phyloP scores from a whole-genome alignment of 2,113 vertebrate species.

The Ptilonorhynchus violaceus region DNA sequence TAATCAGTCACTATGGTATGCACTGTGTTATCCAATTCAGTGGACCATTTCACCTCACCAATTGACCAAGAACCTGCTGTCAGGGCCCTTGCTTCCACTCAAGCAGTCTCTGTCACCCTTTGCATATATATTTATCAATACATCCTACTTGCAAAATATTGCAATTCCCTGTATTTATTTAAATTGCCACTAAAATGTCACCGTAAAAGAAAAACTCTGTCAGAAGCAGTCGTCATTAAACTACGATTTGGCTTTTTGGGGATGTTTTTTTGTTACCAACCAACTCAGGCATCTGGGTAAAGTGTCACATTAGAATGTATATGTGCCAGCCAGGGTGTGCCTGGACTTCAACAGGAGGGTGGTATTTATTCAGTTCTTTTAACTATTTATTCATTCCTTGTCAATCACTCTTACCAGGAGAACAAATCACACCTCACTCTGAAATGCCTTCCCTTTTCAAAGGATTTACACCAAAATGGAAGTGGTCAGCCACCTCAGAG shows the following conservation, averaged over 20 bases:
- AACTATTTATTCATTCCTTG: constrained; percentile 56
- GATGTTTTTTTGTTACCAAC: background rate
- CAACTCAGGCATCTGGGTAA: background rate
- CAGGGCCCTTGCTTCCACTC: constrained; percentile 31
- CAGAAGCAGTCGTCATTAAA: background rate
- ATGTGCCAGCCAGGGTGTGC: background rate
- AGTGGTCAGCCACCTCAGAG: constrained; percentile 13
- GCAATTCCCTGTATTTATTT: background rate
- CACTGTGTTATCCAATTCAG: constrained; percentile 60
- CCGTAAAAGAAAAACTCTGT: background rate
- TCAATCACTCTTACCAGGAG: constrained; percentile 45
- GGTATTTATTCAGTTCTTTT: constrained; percentile 55
- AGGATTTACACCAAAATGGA: constrained; percentile 57
- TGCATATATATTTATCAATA: background rate
- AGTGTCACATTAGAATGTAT: constrained; percentile 25
- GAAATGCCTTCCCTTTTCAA: constrained; percentile 50
- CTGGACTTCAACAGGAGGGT: constrained; percentile 22
- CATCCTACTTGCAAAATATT: background rate
- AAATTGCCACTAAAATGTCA: background rate
- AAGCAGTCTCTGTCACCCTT: background rate
- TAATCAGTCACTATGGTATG: constrained; percentile 63
- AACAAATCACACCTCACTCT: constrained; percentile 8
- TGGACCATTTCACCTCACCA: constrained; percentile 58
- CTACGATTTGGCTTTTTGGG: background rate
- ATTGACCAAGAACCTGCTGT: constrained; percentile 46